These are phyloP conservation scores for Morone chrysops DNA, from an alignment of 2,113 vertebrate species.

Conservation along the genomic window DNA sequence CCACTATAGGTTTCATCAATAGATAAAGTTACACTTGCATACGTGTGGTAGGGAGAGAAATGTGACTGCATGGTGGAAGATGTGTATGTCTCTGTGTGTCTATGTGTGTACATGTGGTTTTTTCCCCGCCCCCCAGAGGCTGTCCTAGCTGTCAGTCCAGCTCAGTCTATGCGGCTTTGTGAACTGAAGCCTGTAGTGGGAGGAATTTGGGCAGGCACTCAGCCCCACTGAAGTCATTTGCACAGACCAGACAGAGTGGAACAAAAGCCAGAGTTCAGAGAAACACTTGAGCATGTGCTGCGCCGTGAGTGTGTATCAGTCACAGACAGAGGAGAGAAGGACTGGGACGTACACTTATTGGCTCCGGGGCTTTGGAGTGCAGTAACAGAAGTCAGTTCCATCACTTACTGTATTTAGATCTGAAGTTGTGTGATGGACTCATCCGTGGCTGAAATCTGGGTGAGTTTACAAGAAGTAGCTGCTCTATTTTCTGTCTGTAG, in stretches of 20 bases:
- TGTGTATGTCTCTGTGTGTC: constrained; percentile 32
- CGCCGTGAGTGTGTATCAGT: constrained; percentile 60
- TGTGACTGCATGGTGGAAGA: constrained; percentile 40
- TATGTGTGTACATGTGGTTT: constrained; percentile 48
- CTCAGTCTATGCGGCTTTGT: constrained; percentile 73
- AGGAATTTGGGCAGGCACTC: constrained; percentile 81
- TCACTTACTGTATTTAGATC: constrained; percentile 23
- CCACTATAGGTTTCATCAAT: constrained; percentile 53
- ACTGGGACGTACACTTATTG: constrained; percentile 36
- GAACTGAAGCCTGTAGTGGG: constrained; percentile 77
- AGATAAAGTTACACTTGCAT: constrained; percentile 60
- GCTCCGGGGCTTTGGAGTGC: constrained; percentile 62
- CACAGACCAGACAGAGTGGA: constrained; percentile 79
- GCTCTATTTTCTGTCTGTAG: constrained; percentile 20
- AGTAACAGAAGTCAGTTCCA: constrained; percentile 51
- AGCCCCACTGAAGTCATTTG: constrained; percentile 81
- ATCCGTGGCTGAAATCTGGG: constrained; percentile 59
- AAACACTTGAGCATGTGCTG: constrained; percentile 77
- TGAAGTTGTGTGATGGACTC: constrained; percentile 56
- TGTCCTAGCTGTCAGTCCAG: constrained; percentile 71
- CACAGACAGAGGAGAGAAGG: constrained; percentile 44
- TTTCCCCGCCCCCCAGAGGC: constrained; percentile 67
- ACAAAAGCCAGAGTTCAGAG: constrained; percentile 82
- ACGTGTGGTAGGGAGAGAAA: constrained; percentile 48
- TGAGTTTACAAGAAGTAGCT: constrained; percentile 69